A percentile compares a stretch with the other conserved stretches of the same genome.
These are phyloP conservation scores for Dromiciops gliroides DNA, from an alignment of 2,113 vertebrate species.

Conservation along the genomic window DNA sequence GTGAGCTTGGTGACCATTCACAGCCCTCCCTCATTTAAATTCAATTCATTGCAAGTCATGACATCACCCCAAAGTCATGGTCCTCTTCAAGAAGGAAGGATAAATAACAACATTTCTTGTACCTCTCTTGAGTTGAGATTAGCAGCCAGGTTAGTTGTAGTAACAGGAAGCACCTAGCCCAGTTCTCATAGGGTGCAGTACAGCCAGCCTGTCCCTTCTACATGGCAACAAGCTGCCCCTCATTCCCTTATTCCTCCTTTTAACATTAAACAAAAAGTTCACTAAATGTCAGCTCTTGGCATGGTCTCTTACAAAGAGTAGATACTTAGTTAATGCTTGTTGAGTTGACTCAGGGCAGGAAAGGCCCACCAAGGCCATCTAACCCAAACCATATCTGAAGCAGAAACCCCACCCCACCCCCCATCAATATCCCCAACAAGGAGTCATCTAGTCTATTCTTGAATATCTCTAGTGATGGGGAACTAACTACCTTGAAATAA, in stretches of 20 bases:
- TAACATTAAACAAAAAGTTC: background rate
- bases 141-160: background rate
- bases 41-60: no score
- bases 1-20: no score
- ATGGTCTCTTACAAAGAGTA: no score
- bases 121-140: background rate
- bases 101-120: no score
- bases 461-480: background rate
- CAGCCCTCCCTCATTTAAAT: no score
- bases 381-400: no score
- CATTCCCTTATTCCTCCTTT: background rate
- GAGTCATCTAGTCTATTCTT: background rate
- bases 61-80: no score
- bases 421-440: background rate
- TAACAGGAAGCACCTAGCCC: background rate
- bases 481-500: background rate
- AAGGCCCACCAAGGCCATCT: background rate
- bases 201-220: no score
- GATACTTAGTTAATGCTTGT: no score
- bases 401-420: background rate
- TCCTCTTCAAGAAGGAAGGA: no score
- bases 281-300: no score
- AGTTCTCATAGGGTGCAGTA: background rate
- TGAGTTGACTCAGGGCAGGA: no score
- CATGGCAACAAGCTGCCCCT: background rate